A percentile compares a stretch with the other conserved stretches of the same genome.
phyloP scores from a whole-genome alignment of 2,113 vertebrate species.

The Enhydra lutris region DNA sequence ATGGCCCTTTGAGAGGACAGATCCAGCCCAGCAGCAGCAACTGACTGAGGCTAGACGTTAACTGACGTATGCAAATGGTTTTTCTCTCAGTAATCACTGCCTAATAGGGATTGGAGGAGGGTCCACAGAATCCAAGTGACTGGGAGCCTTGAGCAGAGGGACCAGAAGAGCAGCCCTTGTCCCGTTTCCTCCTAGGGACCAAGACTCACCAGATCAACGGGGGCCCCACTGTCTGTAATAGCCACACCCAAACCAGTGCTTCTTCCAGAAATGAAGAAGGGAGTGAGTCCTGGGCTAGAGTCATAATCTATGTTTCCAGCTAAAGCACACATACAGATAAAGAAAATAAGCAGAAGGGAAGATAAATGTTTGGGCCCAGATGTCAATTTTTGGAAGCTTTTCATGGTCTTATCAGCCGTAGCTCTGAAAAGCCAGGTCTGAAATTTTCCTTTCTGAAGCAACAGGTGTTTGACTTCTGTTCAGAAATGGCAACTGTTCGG shows the following conservation, averaged over 20 bases:
- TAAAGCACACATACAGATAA: neutral
- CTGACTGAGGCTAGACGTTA: neutral
- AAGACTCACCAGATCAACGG: neutral
- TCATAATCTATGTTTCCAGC: neutral
- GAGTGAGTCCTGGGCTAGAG: neutral
- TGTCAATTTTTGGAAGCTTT: conserved; percentile 55
- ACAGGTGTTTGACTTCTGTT: conserved; percentile 70
- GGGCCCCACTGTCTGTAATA: neutral
- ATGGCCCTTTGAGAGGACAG: neutral
- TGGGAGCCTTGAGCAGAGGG: neutral
- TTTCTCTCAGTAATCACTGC: neutral
- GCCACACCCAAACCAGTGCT: neutral
- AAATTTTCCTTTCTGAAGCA: conserved; percentile 65
- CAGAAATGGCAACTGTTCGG: conserved; percentile 58
- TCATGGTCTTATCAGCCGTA: conserved; percentile 63
- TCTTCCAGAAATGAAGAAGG: neutral
- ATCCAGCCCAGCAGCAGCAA: neutral
- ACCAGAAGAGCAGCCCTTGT: neutral
- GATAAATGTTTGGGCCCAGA: conserved; percentile 30
- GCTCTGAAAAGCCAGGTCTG: neutral
- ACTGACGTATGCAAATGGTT: neutral
- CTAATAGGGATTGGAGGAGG: neutral
- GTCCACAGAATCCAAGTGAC: neutral
- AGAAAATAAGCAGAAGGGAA: conserved; percentile 36
- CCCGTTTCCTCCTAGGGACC: neutral